Conservation (phyloP, 2,888 invertebrate genomes). For the Pharmacophagus antenor region DNA sequence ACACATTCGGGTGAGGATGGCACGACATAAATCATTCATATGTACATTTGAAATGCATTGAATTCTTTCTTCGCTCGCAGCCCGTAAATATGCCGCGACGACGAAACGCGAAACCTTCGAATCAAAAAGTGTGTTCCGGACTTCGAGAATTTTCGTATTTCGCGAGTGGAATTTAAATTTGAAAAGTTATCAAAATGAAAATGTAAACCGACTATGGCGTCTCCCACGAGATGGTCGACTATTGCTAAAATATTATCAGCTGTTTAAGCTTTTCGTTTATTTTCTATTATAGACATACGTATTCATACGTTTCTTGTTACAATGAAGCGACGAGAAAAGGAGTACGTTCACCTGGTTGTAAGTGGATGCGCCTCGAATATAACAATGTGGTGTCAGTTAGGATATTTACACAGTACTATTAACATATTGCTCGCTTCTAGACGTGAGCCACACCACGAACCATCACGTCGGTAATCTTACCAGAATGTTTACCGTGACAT, state of each 20-base stretch:
- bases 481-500: no score
- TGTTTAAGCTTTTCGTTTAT: no score
- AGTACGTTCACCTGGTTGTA: no score
- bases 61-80: slow-evolving; percentile 21
- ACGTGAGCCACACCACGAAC: no score
- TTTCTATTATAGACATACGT: no score
- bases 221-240: background rate
- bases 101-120: slow-evolving; percentile 14
- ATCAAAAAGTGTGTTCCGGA: background rate
- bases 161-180: background rate
- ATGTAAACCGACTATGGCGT: background rate
- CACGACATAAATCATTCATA: slow-evolving; percentile 33
- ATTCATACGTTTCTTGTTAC: no score
- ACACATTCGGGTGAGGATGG: slow-evolving; percentile 11
- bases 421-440: no score
- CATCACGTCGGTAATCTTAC: no score
- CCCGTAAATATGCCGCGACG: slow-evolving; percentile 21
- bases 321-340: no score
- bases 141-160: slow-evolving; percentile 11
- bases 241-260: background rate
- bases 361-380: no score
- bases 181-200: background rate
- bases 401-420: no score
- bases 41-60: slow-evolving; percentile 32
- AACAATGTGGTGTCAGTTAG: no score